A percentile compares a stretch with the other conserved stretches of the same genome.
Evolutionary conservation across 2,797 vertebrate genomes (phyloP).

Genomic region (Sebastes miniatus): DNA sequence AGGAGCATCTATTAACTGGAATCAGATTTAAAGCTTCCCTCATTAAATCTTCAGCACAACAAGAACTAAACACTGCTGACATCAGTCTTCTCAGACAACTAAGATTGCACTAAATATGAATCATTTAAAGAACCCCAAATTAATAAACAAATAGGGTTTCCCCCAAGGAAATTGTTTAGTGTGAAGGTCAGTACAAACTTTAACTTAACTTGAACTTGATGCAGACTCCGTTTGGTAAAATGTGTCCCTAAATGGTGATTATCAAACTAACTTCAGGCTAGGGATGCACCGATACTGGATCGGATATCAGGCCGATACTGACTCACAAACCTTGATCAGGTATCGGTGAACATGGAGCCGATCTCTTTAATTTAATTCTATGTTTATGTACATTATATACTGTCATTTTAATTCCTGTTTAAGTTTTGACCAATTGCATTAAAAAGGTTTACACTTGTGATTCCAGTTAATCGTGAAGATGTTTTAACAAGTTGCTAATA

Average conservation of each 20-base stretch:
- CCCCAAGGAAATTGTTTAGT: background rate
- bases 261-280: no score
- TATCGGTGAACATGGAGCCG: rapidly evolving
- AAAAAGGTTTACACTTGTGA: no score
- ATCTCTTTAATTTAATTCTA: no score
- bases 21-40: conserved; percentile 13
- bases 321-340: no score
- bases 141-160: background rate
- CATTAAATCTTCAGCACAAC: background rate
- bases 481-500: no score
- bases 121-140: background rate
- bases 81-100: background rate
- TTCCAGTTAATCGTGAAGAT: no score
- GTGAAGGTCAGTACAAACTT: background rate
- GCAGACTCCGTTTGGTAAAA: background rate
- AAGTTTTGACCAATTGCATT: no score
- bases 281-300: no score
- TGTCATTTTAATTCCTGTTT: no score
- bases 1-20: background rate
- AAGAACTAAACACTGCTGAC: background rate
- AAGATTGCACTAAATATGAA: background rate
- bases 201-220: background rate
- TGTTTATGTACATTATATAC: no score
- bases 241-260: background rate
- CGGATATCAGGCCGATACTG: no score